Evolutionary conservation across 2,888 invertebrate genomes (phyloP).

Genomic region (Podotricha telesiphe): DNA sequence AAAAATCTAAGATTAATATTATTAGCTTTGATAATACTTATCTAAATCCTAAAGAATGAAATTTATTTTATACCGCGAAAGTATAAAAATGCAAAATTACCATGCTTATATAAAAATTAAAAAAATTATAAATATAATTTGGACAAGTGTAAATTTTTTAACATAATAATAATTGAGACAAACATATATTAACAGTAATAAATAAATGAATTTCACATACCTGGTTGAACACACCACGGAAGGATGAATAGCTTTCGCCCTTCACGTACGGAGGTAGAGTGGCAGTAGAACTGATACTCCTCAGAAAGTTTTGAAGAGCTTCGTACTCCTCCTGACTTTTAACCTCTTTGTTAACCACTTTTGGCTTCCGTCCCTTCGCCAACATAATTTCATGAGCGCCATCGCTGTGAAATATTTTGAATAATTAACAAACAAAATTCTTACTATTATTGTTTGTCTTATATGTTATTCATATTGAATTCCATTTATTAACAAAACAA

Average conservation of each 20-base stretch:
- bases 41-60: too few species aligned
- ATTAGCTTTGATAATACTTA: too few species aligned
- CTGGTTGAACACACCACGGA: constrained; percentile 77
- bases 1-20: too few species aligned
- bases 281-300: constrained; percentile 79
- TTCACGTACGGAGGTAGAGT: constrained; percentile 79
- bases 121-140: too few species aligned
- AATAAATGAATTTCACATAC: constrained; percentile 49
- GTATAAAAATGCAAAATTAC: too few species aligned
- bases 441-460: neutral
- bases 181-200: neutral
- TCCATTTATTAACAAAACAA: too few species aligned
- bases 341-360: constrained; percentile 61
- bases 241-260: constrained; percentile 77
- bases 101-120: too few species aligned
- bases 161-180: too few species aligned
- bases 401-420: constrained; percentile 58
- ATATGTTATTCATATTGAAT: too few species aligned
- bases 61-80: too few species aligned
- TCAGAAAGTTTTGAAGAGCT: constrained; percentile 76
- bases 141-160: too few species aligned
- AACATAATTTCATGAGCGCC: constrained; percentile 80
- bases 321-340: constrained; percentile 75
- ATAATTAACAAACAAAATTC: neutral
- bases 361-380: constrained; percentile 56